Percentiles rank a stretch among this genome's conserved stretches.
Conservation (phyloP, 2,113 vertebrate species). For the Paralichthys olivaceus region DNA sequence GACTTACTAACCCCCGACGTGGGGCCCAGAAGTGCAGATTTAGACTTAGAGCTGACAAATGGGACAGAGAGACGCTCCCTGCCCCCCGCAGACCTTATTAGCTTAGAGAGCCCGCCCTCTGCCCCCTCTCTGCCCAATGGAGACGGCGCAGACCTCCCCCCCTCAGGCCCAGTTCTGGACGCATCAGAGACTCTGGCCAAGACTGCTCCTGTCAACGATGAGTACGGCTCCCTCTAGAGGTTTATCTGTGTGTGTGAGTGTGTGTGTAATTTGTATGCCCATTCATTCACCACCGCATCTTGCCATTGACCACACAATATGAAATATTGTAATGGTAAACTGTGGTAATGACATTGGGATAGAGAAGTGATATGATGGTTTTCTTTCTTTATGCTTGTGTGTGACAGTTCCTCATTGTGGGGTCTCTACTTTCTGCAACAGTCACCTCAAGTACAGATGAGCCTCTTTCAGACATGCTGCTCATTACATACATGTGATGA, state of each 20-base stretch:
- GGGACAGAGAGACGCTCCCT: constrained; percentile 79
- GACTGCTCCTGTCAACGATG: constrained; percentile 91
- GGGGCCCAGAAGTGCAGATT: constrained; percentile 78
- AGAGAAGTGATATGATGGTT: constrained; percentile 34
- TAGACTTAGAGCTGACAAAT: constrained; percentile 83
- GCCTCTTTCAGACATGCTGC: constrained; percentile 34
- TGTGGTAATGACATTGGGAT: constrained; percentile 68
- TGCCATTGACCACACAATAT: constrained; percentile 78
- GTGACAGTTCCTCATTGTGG: constrained; percentile 38
- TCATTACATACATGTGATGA: neutral
- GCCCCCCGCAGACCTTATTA: constrained; percentile 80
- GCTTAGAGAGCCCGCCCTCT: constrained; percentile 84
- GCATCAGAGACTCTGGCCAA: constrained; percentile 92
- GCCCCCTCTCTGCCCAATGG: constrained; percentile 88
- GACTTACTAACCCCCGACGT: constrained; percentile 62
- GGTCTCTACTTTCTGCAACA: constrained; percentile 22
- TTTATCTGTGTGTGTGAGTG: constrained; percentile 76
- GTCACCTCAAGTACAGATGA: constrained; percentile 18
- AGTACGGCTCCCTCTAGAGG: constrained; percentile 89
- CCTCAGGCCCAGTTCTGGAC: constrained; percentile 93
- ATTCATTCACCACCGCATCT: constrained; percentile 81
- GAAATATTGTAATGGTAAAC: constrained; percentile 71
- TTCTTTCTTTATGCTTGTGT: constrained; percentile 48
- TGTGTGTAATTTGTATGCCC: constrained; percentile 69
- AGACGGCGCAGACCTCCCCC: constrained; percentile 94